Percentiles rank a stretch among this genome's conserved stretches.
These are phyloP conservation scores for Aphelinus atriplicis DNA, from an alignment of 1,140 invertebrate genomes.

Conservation along the genomic window DNA sequence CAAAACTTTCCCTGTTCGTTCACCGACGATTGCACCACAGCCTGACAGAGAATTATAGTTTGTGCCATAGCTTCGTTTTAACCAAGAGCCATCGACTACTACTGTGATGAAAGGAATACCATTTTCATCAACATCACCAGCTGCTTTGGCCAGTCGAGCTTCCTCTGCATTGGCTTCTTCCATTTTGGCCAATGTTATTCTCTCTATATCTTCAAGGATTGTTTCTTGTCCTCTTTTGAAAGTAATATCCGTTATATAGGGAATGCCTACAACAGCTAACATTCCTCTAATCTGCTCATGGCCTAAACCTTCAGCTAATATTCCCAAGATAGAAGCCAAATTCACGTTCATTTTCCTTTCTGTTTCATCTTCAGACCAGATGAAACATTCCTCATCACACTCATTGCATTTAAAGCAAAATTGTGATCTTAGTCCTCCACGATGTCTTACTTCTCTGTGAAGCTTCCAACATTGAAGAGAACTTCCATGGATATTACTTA, in stretches of 20 bases:
- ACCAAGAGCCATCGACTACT: conserved; percentile 41
- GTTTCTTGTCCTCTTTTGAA: conserved; percentile 16
- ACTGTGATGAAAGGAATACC: conserved; percentile 43
- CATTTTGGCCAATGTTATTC: conserved; percentile 24
- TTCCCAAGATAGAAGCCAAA: conserved; percentile 25
- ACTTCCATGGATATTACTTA: too few relatives aligned
- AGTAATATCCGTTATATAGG: conserved; percentile 26
- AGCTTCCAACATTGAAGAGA: too few relatives aligned
- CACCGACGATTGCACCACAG: conserved; percentile 55
- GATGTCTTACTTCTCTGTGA: too few relatives aligned
- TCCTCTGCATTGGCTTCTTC: conserved; percentile 11
- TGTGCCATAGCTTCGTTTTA: conserved; percentile 33
- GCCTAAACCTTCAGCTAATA: conserved; percentile 14
- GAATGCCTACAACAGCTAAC: conserved; percentile 28
- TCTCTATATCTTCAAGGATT: neutral
- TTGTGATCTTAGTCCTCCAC: conserved; percentile 13
- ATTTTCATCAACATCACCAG: conserved; percentile 36
- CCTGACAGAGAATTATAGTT: conserved; percentile 41
- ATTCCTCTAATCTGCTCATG: conserved; percentile 16
- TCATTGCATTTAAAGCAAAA: conserved; percentile 34
- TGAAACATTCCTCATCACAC: conserved; percentile 20
- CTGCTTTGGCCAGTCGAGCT: conserved; percentile 31
- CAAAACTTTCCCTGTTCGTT: conserved; percentile 55
- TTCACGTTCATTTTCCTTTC: conserved; percentile 25
- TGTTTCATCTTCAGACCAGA: neutral